Conservation (phyloP, 2,888 invertebrate genomes). For the Clitarchus hookeri region DNA sequence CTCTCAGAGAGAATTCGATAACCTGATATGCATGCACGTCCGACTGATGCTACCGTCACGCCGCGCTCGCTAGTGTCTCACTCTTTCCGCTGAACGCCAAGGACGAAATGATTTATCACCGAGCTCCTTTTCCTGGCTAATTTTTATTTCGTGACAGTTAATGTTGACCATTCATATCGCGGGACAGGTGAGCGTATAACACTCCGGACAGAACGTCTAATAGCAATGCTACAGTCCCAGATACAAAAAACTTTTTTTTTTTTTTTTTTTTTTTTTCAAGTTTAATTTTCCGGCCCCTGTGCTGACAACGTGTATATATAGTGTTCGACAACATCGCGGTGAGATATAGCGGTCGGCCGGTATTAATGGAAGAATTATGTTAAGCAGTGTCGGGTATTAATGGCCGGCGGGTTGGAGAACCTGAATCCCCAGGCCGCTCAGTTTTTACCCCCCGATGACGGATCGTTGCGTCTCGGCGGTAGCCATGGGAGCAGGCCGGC, state of each 20-base stretch:
- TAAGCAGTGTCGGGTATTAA: not conserved
- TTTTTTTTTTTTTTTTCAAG: not conserved
- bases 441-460: not conserved
- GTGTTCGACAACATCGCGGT: constrained; percentile 8
- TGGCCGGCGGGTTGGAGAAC: not conserved
- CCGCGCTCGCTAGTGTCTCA: too few species aligned
- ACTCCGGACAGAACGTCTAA: not conserved
- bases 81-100: too few species aligned
- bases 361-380: constrained; percentile 8
- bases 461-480: not conserved
- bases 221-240: not conserved
- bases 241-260: too few species aligned
- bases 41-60: too few species aligned
- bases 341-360: not conserved
- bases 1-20: too few species aligned
- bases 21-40: too few species aligned
- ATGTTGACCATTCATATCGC: not conserved
- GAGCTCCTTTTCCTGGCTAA: not conserved
- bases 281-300: not conserved
- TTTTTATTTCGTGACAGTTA: not conserved
- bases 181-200: not conserved
- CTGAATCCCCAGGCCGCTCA: not conserved
- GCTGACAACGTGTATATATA: constrained; percentile 4
- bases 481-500: not conserved
- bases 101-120: not conserved